phyloP scores from a whole-genome alignment of 2,113 vertebrate genomes.

The Canis aureus region DNA sequence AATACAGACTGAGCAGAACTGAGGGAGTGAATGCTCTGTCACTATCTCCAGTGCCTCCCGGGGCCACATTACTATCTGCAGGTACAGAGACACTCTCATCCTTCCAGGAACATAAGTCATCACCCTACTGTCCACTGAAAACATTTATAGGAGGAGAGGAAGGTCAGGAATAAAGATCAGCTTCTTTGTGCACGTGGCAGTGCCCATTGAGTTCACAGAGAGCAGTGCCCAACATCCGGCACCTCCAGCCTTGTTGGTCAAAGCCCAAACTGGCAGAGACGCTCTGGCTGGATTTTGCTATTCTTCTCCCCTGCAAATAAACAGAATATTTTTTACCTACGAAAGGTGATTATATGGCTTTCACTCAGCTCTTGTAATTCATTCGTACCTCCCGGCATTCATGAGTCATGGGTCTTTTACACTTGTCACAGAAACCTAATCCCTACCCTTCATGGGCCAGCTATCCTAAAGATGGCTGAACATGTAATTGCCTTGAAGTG shows the following conservation, averaged over 20 bases:
- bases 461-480: conserved; percentile 90
- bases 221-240: conserved; percentile 7
- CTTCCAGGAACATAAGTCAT: not conserved
- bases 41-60: not conserved
- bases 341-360: conserved; percentile 84
- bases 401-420: conserved; percentile 89
- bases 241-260: conserved; percentile 50
- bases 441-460: conserved; percentile 88
- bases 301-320: conserved; percentile 82
- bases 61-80: not conserved
- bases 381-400: conserved; percentile 87
- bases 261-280: conserved; percentile 49
- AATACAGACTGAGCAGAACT: not conserved
- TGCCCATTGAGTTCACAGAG: conserved; percentile 44
- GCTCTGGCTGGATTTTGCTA: conserved; percentile 40
- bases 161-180: conserved; percentile 62
- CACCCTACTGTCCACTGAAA: conserved; percentile 52
- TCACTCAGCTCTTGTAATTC: conserved; percentile 87
- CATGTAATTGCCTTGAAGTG: conserved; percentile 90
- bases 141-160: conserved; percentile 20
- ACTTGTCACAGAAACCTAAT: conserved; percentile 89
- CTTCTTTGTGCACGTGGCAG: not conserved
- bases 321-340: conserved; percentile 84
- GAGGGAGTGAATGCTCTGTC: not conserved
- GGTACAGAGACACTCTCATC: not conserved